These are phyloP conservation scores for Epirrhoe alternata DNA, from an alignment of 2,888 invertebrate species.

Conservation along the genomic window DNA sequence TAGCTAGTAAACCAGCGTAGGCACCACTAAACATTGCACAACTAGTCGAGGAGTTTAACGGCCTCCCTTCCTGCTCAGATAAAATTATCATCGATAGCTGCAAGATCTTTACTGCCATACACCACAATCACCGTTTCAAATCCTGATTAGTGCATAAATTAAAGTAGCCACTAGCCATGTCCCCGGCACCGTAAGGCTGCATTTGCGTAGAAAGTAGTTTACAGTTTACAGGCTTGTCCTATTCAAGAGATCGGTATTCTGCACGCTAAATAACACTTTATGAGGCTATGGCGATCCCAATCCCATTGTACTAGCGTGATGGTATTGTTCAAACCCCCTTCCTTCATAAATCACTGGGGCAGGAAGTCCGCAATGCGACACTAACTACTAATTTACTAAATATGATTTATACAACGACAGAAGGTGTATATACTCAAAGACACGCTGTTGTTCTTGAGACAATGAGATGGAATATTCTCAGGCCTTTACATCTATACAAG, in stretches of 20 bases:
- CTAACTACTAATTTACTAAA: too few relatives aligned
- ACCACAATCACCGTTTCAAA: slow-evolving; percentile 45
- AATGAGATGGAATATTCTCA: too few relatives aligned
- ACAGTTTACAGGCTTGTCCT: not conserved
- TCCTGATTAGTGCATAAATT: slow-evolving; percentile 48
- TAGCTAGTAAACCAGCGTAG: not conserved
- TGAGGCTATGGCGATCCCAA: too few relatives aligned
- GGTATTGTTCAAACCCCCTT: too few relatives aligned
- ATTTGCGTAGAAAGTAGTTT: slow-evolving; percentile 17
- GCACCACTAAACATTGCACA: slow-evolving; percentile 13
- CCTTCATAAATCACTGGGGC: too few relatives aligned
- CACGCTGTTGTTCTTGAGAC: too few relatives aligned
- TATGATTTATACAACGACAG: too few relatives aligned
- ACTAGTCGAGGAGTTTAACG: slow-evolving; percentile 32
- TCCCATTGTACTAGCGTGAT: too few relatives aligned
- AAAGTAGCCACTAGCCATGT: slow-evolving; percentile 41
- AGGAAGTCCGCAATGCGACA: too few relatives aligned
- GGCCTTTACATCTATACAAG: too few relatives aligned
- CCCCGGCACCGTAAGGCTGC: slow-evolving; percentile 50
- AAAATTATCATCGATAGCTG: slow-evolving; percentile 42
- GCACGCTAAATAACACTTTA: too few relatives aligned
- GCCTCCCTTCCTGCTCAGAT: slow-evolving; percentile 39
- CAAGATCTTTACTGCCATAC: slow-evolving; percentile 43
- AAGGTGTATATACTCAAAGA: too few relatives aligned
- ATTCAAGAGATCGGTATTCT: not conserved